A percentile compares a stretch with the other conserved stretches of the same genome.
These are phyloP conservation scores for Mus spretus DNA, from an alignment of 2,797 vertebrate species.

Conservation along the genomic window DNA sequence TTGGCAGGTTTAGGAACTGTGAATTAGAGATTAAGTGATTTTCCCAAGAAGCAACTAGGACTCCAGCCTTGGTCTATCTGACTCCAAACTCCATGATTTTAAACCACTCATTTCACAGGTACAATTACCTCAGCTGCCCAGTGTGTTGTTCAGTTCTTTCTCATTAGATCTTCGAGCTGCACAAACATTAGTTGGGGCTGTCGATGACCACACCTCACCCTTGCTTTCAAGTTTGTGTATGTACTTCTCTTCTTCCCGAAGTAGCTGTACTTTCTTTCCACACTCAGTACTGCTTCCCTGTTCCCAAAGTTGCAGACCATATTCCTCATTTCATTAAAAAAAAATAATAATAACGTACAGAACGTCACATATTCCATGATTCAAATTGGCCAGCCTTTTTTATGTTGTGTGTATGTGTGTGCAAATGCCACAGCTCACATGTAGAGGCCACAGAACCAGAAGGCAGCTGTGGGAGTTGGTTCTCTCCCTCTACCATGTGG, in stretches of 20 bases:
- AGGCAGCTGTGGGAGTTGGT: not conserved
- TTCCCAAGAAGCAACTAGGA: not conserved
- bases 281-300: not conserved
- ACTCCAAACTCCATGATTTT: not conserved
- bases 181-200: not conserved
- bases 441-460: not conserved
- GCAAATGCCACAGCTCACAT: not conserved
- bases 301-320: not conserved
- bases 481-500: not conserved
- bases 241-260: not conserved
- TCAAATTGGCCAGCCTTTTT: not conserved
- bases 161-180: not conserved
- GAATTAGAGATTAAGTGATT: not conserved
- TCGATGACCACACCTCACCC: not conserved
- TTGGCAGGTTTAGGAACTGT: not conserved
- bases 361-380: not conserved
- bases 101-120: not conserved
- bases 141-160: not conserved
- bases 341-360: not conserved
- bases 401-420: not conserved
- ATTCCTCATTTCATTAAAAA: constrained; percentile 9
- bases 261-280: not conserved
- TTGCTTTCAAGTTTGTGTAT: not conserved
- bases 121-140: not conserved
- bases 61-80: not conserved